Evolutionary conservation across 2,888 invertebrate species (phyloP).

Genomic region (Conomelus anceps): DNA sequence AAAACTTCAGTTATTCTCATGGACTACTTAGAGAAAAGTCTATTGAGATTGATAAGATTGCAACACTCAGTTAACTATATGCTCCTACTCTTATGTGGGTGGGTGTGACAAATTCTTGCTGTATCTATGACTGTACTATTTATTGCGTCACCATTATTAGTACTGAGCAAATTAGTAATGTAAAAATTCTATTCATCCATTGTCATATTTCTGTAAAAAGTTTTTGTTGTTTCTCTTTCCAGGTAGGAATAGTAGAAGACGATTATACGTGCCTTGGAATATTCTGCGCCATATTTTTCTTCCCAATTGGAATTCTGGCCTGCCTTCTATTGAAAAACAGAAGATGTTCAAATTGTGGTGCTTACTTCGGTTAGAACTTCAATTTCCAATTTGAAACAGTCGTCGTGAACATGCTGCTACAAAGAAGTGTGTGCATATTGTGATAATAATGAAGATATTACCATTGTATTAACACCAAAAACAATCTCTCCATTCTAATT

Average conservation of each 20-base stretch:
- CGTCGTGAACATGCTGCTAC: neutral
- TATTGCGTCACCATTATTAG: neutral
- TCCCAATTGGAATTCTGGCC: conserved; percentile 80
- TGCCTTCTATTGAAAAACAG: conserved; percentile 77
- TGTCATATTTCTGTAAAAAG: neutral
- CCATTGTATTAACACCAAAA: neutral
- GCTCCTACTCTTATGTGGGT: too few relatives aligned
- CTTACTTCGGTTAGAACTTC: conserved; percentile 60
- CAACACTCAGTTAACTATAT: too few relatives aligned
- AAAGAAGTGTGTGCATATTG: neutral
- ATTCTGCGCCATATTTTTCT: conserved; percentile 76
- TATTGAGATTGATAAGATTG: too few relatives aligned
- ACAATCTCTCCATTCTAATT: too few relatives aligned
- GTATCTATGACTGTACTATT: too few relatives aligned
- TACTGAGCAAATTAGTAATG: too few relatives aligned
- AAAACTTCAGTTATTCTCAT: too few relatives aligned
- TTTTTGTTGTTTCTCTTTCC: conserved; percentile 29
- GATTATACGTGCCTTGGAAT: conserved; percentile 80
- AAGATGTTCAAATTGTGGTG: conserved; percentile 81
- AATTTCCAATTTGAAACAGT: neutral
- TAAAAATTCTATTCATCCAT: neutral
- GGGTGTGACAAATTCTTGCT: too few relatives aligned
- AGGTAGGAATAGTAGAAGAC: conserved; percentile 77
- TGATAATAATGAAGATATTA: neutral
- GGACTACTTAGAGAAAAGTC: too few relatives aligned